Evolutionary conservation across 23 tunicate genomes (phyloP), one percentile per base, ranked within the genome.

Genomic region (Halocynthia aurantium): DNA sequence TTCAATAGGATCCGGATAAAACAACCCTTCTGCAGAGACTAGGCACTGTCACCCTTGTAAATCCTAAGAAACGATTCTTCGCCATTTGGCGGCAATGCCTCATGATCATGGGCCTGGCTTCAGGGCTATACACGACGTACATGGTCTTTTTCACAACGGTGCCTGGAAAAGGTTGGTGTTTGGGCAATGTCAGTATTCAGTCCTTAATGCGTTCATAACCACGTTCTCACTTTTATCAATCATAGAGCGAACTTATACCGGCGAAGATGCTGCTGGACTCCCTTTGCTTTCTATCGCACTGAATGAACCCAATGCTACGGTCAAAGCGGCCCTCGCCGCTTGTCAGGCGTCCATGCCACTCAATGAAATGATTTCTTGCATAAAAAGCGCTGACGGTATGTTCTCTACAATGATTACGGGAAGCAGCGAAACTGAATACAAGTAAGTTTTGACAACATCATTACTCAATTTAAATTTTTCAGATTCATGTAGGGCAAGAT

Each of bases 141-240:
- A 85, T 90, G 57, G 89, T 87, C 17, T 90, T 90, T 76, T 90
- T 90, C 62, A 75, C 84, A 20, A 90, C 89, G 10, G 71, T 76
- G 6, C 96, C 96, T 8, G 89, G 87, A 62, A 70, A 52, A 57
- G 92, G 96, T 87, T 55, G 69, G 77, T 65, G 54, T 49, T n/a
- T 68, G 31, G 17, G 22, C 49, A 12, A 18, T 68, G 13, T 19
- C 4, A 20, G 51, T 13, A 13, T 20, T 44, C 5, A 5, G 18
- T 67, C 12, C 15, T 31, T 31, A 31, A 0, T 31, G 2, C 44
- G 44, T 31, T 31, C 44, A 31, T 31, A 31, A 31, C 44, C 1
- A 31, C 44, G 44, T 31, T 31, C 44, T 31, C 44, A 31, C 44
- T 31, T 31, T 31, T 31, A 31, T 31, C 44, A 31, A 15, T 67